Evolutionary conservation across 2,888 invertebrate species (phyloP).

Genomic region (Agrotis puta): DNA sequence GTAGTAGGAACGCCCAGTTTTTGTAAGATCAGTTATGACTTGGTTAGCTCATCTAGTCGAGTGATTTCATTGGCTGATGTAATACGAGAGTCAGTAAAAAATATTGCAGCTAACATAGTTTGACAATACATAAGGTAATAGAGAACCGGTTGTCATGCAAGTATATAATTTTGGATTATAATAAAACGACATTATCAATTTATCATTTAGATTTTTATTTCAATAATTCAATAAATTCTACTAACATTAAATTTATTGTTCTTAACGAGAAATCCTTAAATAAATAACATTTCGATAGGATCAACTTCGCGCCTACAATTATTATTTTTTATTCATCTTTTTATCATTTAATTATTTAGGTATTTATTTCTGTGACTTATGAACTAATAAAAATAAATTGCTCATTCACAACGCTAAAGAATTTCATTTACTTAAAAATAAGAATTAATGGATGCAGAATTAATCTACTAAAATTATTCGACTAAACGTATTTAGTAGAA

Average conservation of each 20-base stretch:
- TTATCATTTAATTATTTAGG: conserved; percentile 28
- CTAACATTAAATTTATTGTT: conserved; percentile 72
- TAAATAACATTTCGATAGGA: conserved; percentile 75
- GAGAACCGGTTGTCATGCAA: not conserved
- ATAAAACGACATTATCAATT: conserved; percentile 17
- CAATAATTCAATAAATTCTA: conserved; percentile 79
- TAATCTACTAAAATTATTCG: conserved; percentile 31
- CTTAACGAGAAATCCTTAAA: conserved; percentile 66
- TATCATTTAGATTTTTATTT: conserved; percentile 69
- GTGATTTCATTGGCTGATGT: not conserved
- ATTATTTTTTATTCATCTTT: conserved; percentile 50
- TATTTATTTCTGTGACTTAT: conserved; percentile 58
- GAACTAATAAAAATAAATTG: conserved; percentile 65
- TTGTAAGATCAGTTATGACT: too few relatives aligned
- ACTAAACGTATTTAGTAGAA: conserved; percentile 40
- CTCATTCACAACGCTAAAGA: conserved; percentile 71
- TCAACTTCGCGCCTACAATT: conserved; percentile 64
- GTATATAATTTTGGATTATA: not conserved
- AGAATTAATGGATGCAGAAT: conserved; percentile 30
- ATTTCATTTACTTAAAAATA: conserved; percentile 56
- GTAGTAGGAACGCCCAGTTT: too few relatives aligned
- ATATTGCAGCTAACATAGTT: not conserved
- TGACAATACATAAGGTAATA: not conserved
- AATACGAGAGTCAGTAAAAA: too few relatives aligned
- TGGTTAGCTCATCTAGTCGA: too few relatives aligned